Conservation (phyloP, 1,140 invertebrate species). For the Augochlora pura region DNA sequence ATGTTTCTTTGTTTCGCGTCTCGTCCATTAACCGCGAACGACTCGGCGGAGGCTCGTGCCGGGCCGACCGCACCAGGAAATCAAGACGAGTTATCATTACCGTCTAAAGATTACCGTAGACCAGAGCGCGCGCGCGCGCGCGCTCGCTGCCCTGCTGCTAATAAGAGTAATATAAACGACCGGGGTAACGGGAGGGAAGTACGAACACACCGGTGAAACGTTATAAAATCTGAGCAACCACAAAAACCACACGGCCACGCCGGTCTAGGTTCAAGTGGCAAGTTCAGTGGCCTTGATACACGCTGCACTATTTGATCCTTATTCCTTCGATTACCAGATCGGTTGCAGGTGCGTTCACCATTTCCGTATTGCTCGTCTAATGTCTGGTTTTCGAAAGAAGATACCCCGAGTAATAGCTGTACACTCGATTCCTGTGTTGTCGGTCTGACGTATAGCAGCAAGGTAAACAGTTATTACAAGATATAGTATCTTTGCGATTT, state of each 20-base stretch:
- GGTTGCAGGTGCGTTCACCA: slow-evolving; percentile 8
- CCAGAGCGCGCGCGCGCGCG: slow-evolving; percentile 51
- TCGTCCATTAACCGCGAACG: slow-evolving; percentile 58
- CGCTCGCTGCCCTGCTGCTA: slow-evolving; percentile 42
- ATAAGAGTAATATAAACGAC: slow-evolving; percentile 58
- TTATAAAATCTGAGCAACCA: slow-evolving; percentile 70
- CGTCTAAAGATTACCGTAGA: slow-evolving; percentile 59
- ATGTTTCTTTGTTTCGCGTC: slow-evolving; percentile 55
- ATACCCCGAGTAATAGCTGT: not conserved
- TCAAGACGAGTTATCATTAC: slow-evolving; percentile 71
- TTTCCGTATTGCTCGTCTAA: not conserved
- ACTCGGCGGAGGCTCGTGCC: slow-evolving; percentile 64
- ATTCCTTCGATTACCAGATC: slow-evolving; percentile 1
- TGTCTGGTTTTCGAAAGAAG: not conserved
- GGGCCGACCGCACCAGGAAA: slow-evolving; percentile 70
- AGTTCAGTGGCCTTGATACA: slow-evolving; percentile 71
- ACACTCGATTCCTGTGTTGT: too few species aligned
- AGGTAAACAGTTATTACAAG: too few species aligned
- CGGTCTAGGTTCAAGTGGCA: slow-evolving; percentile 68
- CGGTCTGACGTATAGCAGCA: too few species aligned
- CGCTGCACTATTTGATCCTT: slow-evolving; percentile 15
- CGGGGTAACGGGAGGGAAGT: slow-evolving; percentile 10
- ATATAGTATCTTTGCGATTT: too few species aligned
- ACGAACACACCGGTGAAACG: slow-evolving; percentile 43
- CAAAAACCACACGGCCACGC: slow-evolving; percentile 66